Evolutionary conservation across 2,113 vertebrate species (phyloP), one percentile per base, ranked within the genome.

Genomic region (Nothobranchius kuhntae): DNA sequence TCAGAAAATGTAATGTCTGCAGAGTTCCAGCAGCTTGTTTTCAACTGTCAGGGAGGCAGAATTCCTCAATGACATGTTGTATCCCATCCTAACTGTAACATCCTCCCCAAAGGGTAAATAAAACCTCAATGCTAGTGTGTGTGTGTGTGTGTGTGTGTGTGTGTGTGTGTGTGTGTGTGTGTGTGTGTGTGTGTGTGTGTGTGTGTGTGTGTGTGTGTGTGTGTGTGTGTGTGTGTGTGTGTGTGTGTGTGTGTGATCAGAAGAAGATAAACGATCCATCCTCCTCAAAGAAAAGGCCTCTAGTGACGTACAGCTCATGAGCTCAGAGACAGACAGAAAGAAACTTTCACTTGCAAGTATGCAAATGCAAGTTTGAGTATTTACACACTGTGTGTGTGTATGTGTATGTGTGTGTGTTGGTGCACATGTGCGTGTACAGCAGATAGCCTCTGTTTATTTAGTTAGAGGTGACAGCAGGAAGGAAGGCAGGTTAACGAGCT

Each of bases 381-480:
- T 24, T 61, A 17, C 52, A 24, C 60, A 15, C 14, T 46, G 21
- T 36, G 7, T 40, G 38, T 40, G 21, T 75, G 48, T 58, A 7
- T 17, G 24, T 60, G 59, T 60, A 53, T 24, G 65, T 77, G 67
- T 44, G 57, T 57, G 68, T 51, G 55, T 48, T 21, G 13, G 64
- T 47, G 48, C 62, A 68, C 45, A 53, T 83, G 72, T 77, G 65
- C 68, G 30, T 75, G 57, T 71, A 68, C 71, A 80, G 71, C 79
- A 90, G 84, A 91, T 83, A 87, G 83, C 71, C 83, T 81, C 71
- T 90, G 89, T 86, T 89, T 90, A 87, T 91, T 89, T 89, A 89
- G 87, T 90, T 90, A 86, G 87, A 91, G 87, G 87, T 89, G 90
- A 91, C 87, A 90, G 89, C 85, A 91, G 89, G 90, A 91, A 90